Evolutionary conservation across 2,113 vertebrate genomes (phyloP), one percentile per base, ranked within the genome.

Genomic region (Orientallactaga bullata): DNA sequence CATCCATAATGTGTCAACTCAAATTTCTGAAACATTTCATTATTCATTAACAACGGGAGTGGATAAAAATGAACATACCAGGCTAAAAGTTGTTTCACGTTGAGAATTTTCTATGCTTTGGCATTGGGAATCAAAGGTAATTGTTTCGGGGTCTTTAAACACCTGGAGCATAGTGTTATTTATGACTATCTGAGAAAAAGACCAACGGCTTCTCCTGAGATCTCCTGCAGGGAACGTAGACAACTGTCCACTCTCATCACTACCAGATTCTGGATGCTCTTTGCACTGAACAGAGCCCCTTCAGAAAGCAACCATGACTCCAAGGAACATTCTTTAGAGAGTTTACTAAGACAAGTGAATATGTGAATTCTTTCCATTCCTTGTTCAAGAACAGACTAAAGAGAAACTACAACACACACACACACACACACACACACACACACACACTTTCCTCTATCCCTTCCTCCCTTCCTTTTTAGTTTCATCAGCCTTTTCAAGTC

Each of bases 161-260:
- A 97, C 88, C 90, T 95, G 95, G 88, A 95, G 78, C 92, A 83
- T 18, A n/a, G 78, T 39, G 65, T 95, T 96, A 95, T 95, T 96
- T 95, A 96, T 76, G 74, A 84, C 73, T 51, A 63, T 39, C 71
- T 76, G 82, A 96, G 74, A 61, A 88, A 88, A 96, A 96, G 93
- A 96, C 85, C 94, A 90, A 93, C 58, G 81, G 68, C 90, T 97
- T 79, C 78, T 83, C 77, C 66, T 47, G 60, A 63, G 90, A 76
- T 26, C 88, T 95, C 87, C 90, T 88, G 74, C 88, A 30, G 60
- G 89, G 85, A 79, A 74, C 42, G 90, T 28, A 78, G 94, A 79
- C 85, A 85, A 37, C 78, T 87, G 91, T 92, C 82, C 37, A 16
- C 58, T 71, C 51, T 65, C 37, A 37, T 69, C 58, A 51, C 39